A percentile compares a stretch with the other conserved stretches of the same genome.
phyloP scores from a whole-genome alignment of 2,888 invertebrate genomes.

The Drosophila putrida region DNA sequence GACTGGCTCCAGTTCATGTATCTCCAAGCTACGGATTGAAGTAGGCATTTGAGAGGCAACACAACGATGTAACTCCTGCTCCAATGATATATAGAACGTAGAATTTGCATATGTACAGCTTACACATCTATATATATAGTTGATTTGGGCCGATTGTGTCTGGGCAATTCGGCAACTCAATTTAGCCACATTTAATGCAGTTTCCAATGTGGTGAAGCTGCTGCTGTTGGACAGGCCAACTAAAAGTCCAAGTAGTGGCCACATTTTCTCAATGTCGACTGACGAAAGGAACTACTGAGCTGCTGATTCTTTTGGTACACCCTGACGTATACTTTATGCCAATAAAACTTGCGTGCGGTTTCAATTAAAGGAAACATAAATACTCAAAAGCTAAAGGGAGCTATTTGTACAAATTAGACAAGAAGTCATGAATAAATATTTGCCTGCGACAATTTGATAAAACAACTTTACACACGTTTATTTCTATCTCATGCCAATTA shows the following conservation, averaged over 20 bases:
- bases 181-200: conserved; percentile 26
- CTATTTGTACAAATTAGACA: conserved; percentile 2
- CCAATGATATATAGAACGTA: conserved; percentile 24
- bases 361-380: conserved; percentile 16
- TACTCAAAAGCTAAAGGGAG: conserved; percentile 2
- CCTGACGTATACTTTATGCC: conserved; percentile 10
- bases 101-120: conserved; percentile 41
- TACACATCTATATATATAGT: conserved; percentile 64
- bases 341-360: conserved; percentile 13
- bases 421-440: background rate
- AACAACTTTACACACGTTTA: too few species aligned
- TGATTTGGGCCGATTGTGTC: conserved; percentile 49
- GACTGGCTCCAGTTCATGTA: conserved; percentile 55
- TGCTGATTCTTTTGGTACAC: background rate
- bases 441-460: too few species aligned
- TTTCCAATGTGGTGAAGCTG: background rate
- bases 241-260: conserved; percentile 40
- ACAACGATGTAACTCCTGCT: conserved; percentile 49
- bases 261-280: conserved; percentile 22
- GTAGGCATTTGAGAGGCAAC: conserved; percentile 40
- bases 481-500: too few species aligned
- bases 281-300: background rate
- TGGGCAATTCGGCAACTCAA: conserved; percentile 54
- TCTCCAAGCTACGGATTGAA: conserved; percentile 56
- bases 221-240: conserved; percentile 9